Percentiles rank a stretch among this genome's conserved stretches.
These are phyloP conservation scores for Drosophila prolongata DNA, from an alignment of 2,888 invertebrate species.

Conservation along the genomic window DNA sequence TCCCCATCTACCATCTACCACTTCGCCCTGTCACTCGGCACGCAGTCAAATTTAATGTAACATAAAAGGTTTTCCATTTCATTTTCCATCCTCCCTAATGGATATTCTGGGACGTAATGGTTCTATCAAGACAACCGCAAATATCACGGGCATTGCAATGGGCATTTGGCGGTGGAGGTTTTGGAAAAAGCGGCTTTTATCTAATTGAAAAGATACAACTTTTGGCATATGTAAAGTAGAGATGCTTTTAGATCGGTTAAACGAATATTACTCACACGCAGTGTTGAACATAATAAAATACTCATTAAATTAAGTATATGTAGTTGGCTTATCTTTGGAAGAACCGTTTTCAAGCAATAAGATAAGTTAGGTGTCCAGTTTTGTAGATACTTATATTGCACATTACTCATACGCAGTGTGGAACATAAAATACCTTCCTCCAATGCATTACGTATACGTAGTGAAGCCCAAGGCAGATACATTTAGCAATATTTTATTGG, in stretches of 20 bases:
- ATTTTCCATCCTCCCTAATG: slow-evolving; percentile 9
- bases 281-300: too few species aligned
- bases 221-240: too few species aligned
- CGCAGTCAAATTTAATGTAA: slow-evolving; percentile 46
- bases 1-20: neutral
- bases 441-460: too few species aligned
- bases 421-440: neutral
- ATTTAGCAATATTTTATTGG: too few species aligned
- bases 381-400: too few species aligned
- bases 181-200: neutral
- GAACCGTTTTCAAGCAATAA: too few species aligned
- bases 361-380: too few species aligned
- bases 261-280: too few species aligned
- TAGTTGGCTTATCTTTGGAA: too few species aligned
- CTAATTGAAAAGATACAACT: neutral
- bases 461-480: too few species aligned
- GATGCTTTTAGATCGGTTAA: too few species aligned
- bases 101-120: slow-evolving; percentile 20
- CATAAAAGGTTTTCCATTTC: slow-evolving; percentile 46
- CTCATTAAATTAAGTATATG: too few species aligned
- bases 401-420: slow-evolving; percentile 1
- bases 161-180: slow-evolving; percentile 27
- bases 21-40: neutral
- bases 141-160: slow-evolving; percentile 23
- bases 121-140: slow-evolving; percentile 30